Percentiles rank a stretch among this genome's conserved stretches.
phyloP scores from a whole-genome alignment of 2,888 invertebrate genomes.

The Marasmarcha lunaedactyla region DNA sequence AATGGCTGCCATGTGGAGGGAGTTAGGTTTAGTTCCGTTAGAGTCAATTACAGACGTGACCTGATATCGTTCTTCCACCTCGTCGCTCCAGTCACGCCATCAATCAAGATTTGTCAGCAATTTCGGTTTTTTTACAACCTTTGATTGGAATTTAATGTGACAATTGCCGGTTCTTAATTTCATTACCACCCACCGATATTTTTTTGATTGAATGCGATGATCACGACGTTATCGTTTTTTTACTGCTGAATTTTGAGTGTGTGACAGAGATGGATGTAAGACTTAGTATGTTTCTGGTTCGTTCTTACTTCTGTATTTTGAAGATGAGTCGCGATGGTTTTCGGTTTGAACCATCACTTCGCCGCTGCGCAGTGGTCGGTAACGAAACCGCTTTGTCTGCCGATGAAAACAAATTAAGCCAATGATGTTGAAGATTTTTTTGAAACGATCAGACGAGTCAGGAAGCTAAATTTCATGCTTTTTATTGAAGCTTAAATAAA shows the following conservation, averaged over 20 bases:
- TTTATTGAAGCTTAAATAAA: too few species aligned
- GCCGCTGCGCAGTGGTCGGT: conserved; percentile 8
- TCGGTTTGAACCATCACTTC: not conserved
- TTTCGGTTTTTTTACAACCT: conserved; percentile 43
- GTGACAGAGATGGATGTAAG: not conserved
- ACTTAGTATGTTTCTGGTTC: not conserved
- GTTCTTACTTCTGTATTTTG: not conserved
- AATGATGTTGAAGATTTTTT: conserved; percentile 38
- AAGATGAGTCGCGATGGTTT: too few species aligned
- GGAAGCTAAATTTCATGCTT: conserved; percentile 22
- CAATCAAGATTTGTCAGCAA: conserved; percentile 25
- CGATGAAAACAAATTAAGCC: conserved; percentile 49
- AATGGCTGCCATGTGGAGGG: too few species aligned
- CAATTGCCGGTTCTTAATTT: conserved; percentile 57
- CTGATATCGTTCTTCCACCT: too few species aligned
- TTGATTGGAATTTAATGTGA: conserved; percentile 54
- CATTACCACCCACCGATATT: conserved; percentile 55
- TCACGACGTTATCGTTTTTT: not conserved
- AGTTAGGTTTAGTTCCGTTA: too few species aligned
- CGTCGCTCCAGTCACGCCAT: conserved; percentile 9
- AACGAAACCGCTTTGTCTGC: conserved; percentile 47
- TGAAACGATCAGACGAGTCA: conserved; percentile 16
- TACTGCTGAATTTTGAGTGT: not conserved
- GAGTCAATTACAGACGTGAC: too few species aligned
- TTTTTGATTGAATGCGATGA: not conserved